Evolutionary conservation across 2,113 vertebrate genomes (phyloP).

Genomic region (Anoplopoma fimbria): DNA sequence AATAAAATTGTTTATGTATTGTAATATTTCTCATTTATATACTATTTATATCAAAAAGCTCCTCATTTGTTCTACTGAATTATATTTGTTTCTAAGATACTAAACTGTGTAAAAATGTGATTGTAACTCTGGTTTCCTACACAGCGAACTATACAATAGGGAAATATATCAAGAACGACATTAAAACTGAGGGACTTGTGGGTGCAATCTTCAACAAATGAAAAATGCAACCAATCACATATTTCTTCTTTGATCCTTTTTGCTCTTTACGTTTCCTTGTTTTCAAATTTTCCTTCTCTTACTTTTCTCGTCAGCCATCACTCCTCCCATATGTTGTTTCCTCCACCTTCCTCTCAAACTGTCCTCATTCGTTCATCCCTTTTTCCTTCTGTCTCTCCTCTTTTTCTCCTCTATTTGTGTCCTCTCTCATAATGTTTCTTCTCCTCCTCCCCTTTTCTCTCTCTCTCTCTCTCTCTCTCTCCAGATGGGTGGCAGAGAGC

Average conservation of each 20-base stretch:
- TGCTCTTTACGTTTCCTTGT: background rate
- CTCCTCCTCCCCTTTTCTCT: constrained; percentile 3
- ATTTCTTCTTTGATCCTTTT: background rate
- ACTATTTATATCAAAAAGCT: background rate
- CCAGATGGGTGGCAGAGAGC: constrained; percentile 94
- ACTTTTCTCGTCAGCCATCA: background rate
- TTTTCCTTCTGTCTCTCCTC: background rate
- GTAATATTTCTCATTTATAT: background rate
- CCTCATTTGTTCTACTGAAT: background rate
- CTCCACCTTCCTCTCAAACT: constrained; percentile 9
- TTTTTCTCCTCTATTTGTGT: background rate
- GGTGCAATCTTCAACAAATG: background rate
- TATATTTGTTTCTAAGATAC: background rate
- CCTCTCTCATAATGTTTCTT: background rate
- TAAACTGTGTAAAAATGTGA: background rate
- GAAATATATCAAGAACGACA: background rate
- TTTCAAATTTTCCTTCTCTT: background rate
- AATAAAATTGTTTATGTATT: background rate
- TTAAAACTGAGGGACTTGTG: constrained; percentile 1
- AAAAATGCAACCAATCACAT: background rate
- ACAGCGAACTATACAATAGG: background rate
- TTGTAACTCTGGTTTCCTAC: background rate
- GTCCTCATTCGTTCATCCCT: constrained; percentile 30
- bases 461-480: constrained; percentile 70
- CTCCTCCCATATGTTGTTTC: constrained; percentile 9